Base-by-base conservation (phyloP, 2,888 invertebrate species). In the Mayetiola destructor region DNA sequence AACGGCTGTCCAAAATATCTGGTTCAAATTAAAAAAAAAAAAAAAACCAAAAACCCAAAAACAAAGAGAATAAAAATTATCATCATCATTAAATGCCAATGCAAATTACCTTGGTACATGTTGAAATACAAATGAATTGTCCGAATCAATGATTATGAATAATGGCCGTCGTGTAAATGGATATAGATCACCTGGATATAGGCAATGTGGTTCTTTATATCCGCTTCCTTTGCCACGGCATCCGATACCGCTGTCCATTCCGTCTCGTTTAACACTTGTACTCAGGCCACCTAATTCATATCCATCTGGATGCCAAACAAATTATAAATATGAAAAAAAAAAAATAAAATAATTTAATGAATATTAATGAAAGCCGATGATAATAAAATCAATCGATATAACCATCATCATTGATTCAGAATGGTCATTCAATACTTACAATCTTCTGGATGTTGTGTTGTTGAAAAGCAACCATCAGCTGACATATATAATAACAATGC, bases 71-170 rank as follows among this genome's bases (percentile, higher is more conserved):
- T 12, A 23, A 56, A n/a, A 55, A 12, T 16, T 35, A 32, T 29
- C 3, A 10, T 16, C n/a, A n/a, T n/a, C n/a, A 23, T 39, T 20
- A 10, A 32, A n/a, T 29, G 27, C 9, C 4, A 57, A 30, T 14
- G 18, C 21, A 8, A 12, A 3, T 40, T 40, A 59, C 60, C 76
- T 72, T 55, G 93, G 92, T 68, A 95, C 85, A 69, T 89, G 85
- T 77, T 90, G 85, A 75, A 91, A 92, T 62, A 89, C 87, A 71
- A 85, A 86, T 67, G 92, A 92, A 75, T 94, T 95, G 75, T 94
- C 91, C 62, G 94, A 94, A 72, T 96, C 96, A 63, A 96, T 85
- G 62, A 96, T 87, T 59, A 95, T 79, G 75, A 95, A 92, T 60
- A 95, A 77, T 32, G 96, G 95, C 66, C 89, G 84, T 64, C 96